Evolutionary conservation across 2,797 vertebrate genomes (phyloP).

Genomic region (Onychomys leucogaster): DNA sequence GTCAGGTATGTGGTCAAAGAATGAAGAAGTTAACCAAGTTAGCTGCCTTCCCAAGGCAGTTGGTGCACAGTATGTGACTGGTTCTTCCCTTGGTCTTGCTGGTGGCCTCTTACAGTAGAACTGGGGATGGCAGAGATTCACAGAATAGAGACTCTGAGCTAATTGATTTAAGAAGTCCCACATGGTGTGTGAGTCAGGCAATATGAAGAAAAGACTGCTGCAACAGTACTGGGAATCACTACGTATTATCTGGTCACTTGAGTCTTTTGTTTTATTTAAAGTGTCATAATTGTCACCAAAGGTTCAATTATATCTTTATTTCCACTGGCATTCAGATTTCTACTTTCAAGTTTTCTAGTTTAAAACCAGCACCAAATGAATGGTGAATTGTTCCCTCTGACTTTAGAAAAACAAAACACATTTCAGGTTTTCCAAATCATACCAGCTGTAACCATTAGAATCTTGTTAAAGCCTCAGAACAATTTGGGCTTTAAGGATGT

Average conservation of each 20-base stretch:
- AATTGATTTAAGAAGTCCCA: background rate
- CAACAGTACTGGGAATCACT: background rate
- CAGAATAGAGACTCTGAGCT: background rate
- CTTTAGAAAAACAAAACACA: background rate
- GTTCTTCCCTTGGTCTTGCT: background rate
- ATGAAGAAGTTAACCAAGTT: background rate
- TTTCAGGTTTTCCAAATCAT: constrained; percentile 34
- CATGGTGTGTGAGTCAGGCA: background rate
- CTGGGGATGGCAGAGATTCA: background rate
- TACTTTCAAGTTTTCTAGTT: background rate
- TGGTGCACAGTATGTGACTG: background rate
- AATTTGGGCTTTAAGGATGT: background rate
- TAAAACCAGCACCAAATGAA: background rate
- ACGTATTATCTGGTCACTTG: background rate
- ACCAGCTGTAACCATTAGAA: background rate
- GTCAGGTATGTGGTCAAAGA: background rate
- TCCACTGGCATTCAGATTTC: background rate
- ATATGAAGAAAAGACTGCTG: background rate
- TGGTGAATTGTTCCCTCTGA: background rate
- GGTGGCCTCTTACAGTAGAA: background rate
- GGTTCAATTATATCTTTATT: background rate
- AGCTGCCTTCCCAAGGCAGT: background rate
- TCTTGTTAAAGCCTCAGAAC: constrained; percentile 9
- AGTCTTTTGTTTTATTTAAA: background rate
- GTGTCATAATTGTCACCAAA: background rate